Conservation (phyloP, 2,888 invertebrate genomes). For the Sesia apiformis region DNA sequence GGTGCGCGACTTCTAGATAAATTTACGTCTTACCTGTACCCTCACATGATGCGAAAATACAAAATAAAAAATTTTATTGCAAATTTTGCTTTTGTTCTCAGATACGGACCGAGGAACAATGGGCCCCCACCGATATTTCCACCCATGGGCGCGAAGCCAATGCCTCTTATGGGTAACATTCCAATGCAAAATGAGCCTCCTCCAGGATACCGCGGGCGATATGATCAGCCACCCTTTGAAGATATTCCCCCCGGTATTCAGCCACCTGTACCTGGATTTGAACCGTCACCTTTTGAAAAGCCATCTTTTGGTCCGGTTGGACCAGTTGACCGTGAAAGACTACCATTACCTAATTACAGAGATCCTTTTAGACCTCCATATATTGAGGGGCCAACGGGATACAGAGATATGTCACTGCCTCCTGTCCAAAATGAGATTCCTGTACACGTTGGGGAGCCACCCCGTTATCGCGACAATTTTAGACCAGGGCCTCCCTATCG, state of each 20-base stretch:
- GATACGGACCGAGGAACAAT: constrained; percentile 56
- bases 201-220: constrained; percentile 55
- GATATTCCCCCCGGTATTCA: constrained; percentile 77
- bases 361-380: constrained; percentile 51
- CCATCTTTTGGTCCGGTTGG: constrained; percentile 50
- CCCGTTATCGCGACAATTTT: constrained; percentile 55
- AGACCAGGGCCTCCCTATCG: constrained; percentile 48
- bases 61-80: neutral
- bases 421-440: constrained; percentile 48
- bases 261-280: constrained; percentile 77
- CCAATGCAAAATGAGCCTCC: constrained; percentile 40
- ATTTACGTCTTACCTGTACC: too few species aligned
- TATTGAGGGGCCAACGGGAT: constrained; percentile 38
- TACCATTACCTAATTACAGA: constrained; percentile 48
- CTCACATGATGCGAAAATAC: too few species aligned
- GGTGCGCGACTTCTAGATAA: too few species aligned
- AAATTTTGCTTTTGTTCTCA: constrained; percentile 19
- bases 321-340: constrained; percentile 48
- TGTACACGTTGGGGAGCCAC: constrained; percentile 50
- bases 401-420: constrained; percentile 40
- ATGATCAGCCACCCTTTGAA: constrained; percentile 65
- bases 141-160: constrained; percentile 44
- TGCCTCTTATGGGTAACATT: constrained; percentile 40
- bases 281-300: constrained; percentile 71
- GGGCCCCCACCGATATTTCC: constrained; percentile 46